A percentile compares a stretch with the other conserved stretches of the same genome.
These are phyloP conservation scores for Heliothis subflexa DNA, from an alignment of 1,140 invertebrate species.

Conservation along the genomic window DNA sequence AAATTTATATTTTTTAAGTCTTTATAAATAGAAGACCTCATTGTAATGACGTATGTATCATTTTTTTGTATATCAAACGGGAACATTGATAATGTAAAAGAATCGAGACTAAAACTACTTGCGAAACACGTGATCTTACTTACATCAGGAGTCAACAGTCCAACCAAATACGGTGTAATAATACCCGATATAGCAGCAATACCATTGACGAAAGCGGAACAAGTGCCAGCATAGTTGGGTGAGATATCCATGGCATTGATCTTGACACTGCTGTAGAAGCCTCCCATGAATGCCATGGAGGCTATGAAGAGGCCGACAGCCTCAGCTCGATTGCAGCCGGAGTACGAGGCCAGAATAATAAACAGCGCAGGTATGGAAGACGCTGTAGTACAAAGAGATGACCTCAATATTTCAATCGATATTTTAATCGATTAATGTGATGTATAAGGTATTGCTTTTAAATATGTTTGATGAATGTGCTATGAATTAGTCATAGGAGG, in stretches of 20 bases:
- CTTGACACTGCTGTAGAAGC: constrained; percentile 91
- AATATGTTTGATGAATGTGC: not conserved
- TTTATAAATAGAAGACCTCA: no score
- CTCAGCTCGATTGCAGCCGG: constrained; percentile 89
- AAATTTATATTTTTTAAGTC: no score
- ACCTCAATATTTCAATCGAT: constrained; percentile 40
- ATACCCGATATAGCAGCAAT: constrained; percentile 94
- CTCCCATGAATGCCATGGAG: constrained; percentile 91
- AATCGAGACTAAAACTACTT: not conserved
- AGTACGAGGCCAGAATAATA: constrained; percentile 92
- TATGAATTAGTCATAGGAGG: no score
- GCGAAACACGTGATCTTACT: constrained; percentile 66
- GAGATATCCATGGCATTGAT: constrained; percentile 94
- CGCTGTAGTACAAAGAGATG: constrained; percentile 85
- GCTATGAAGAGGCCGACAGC: constrained; percentile 90
- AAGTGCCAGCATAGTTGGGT: constrained; percentile 93
- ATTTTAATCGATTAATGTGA: not conserved
- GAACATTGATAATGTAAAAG: no score
- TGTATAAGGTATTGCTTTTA: not conserved
- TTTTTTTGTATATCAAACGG: no score
- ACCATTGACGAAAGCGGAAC: constrained; percentile 95
- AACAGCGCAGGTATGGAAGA: constrained; percentile 91
- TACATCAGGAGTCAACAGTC: constrained; percentile 90
- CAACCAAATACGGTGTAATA: constrained; percentile 90
- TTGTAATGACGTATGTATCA: no score